Evolutionary conservation across 2,888 invertebrate genomes (phyloP).

Genomic region (Ganaspis brasiliensis): DNA sequence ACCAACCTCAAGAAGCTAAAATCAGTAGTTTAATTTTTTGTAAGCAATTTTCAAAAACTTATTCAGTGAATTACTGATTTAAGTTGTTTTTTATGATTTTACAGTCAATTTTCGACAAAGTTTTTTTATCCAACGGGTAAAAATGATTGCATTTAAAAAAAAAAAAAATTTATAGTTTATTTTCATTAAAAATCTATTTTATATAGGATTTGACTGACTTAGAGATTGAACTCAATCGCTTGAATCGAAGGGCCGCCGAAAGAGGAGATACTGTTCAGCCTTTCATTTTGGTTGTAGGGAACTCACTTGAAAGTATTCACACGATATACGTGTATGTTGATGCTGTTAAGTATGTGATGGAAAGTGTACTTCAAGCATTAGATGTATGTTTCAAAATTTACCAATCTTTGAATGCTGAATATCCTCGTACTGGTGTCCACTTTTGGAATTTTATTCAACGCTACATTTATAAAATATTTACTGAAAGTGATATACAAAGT

Average conservation of each 20-base stretch:
- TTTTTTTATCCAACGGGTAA: too few species aligned
- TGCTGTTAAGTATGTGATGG: conserved; percentile 39
- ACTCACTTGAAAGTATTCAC: conserved; percentile 23
- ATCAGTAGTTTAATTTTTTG: too few species aligned
- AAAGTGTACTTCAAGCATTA: conserved; percentile 41
- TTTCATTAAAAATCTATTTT: too few species aligned
- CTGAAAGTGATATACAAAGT: conserved; percentile 35
- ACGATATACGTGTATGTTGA: conserved; percentile 45
- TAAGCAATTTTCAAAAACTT: too few species aligned
- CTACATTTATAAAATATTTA: conserved; percentile 44
- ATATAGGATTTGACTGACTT: background rate
- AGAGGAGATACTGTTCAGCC: conserved; percentile 43
- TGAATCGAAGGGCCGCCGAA: background rate
- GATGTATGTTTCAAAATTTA: conserved; percentile 49
- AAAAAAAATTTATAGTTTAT: background rate
- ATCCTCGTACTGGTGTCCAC: conserved; percentile 39
- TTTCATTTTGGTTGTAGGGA: conserved; percentile 44
- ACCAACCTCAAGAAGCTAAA: too few species aligned
- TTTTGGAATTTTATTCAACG: conserved; percentile 50
- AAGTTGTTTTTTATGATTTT: too few species aligned
- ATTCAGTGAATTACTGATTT: too few species aligned
- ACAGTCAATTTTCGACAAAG: too few species aligned
- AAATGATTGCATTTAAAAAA: background rate
- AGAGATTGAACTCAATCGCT: background rate
- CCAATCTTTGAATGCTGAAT: conserved; percentile 38